Percentiles rank a stretch among this genome's conserved stretches.
These are phyloP conservation scores for Hecatera dysodea DNA, from an alignment of 2,888 invertebrate genomes.

Conservation along the genomic window DNA sequence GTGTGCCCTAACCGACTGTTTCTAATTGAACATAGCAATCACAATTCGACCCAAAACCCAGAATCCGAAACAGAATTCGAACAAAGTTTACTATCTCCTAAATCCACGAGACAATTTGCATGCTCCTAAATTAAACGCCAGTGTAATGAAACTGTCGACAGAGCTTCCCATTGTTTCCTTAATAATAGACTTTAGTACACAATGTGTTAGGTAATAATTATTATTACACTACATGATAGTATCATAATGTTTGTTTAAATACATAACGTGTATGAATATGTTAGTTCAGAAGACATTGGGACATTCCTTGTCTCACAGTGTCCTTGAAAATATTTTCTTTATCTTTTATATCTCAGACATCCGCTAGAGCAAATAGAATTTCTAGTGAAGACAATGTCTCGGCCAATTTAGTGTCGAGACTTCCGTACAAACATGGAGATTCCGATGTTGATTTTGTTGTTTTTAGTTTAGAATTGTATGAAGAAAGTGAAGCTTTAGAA, in stretches of 20 bases:
- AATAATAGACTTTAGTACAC: conserved; percentile 38
- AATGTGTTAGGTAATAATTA: conserved; percentile 52
- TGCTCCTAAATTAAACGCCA: conserved; percentile 24
- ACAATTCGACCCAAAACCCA: conserved; percentile 24
- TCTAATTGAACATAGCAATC: conserved; percentile 28
- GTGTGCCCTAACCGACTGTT: conserved; percentile 6
- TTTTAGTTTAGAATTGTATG: background rate
- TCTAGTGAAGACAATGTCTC: conserved; percentile 24
- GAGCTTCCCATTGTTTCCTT: conserved; percentile 47
- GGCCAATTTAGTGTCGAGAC: conserved; percentile 18
- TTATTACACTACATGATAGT: conserved; percentile 44
- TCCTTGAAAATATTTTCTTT: conserved; percentile 33
- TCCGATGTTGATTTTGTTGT: conserved; percentile 27
- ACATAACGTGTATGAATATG: background rate
- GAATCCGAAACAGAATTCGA: conserved; percentile 18
- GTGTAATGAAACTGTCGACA: conserved; percentile 47
- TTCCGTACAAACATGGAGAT: conserved; percentile 32
- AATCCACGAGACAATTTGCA: conserved; percentile 27
- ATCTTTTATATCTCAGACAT: conserved; percentile 26
- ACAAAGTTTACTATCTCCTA: conserved; percentile 19
- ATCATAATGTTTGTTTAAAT: conserved; percentile 20
- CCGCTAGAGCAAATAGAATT: conserved; percentile 14
- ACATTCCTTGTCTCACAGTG: no score
- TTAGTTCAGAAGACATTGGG: conserved; percentile 19
- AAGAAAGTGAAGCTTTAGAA: background rate